These are phyloP conservation scores for Pissodes strobi DNA, from an alignment of 1,140 invertebrate species.

Conservation along the genomic window DNA sequence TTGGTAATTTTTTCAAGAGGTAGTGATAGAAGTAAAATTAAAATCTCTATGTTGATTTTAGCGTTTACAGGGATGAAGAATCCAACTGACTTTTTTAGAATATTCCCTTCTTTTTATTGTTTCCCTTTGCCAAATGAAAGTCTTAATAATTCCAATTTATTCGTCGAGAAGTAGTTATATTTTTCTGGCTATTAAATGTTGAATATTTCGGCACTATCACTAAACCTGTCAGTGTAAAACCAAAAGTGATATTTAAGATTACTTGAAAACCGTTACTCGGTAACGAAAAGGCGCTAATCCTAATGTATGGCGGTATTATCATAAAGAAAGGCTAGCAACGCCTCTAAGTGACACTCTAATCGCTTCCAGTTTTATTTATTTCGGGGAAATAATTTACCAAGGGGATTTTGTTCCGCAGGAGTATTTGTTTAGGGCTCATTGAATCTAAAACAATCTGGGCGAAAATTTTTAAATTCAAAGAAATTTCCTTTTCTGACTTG, in stretches of 20 bases:
- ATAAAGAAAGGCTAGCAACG: constrained; percentile 6
- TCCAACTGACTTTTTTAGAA: no score
- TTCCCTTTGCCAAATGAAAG: no score
- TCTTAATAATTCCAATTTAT: no score
- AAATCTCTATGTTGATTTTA: no score
- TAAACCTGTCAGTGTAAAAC: not conserved
- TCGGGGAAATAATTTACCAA: constrained; percentile 11
- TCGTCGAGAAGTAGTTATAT: no score
- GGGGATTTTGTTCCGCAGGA: not conserved
- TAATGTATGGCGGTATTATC: constrained; percentile 17
- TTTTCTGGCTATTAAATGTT: no score
- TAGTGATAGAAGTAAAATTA: no score
- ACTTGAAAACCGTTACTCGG: not conserved
- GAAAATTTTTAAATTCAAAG: not conserved
- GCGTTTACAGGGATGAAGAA: no score
- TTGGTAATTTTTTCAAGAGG: no score
- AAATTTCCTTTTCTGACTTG: not conserved
- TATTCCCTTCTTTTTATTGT: no score
- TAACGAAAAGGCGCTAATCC: constrained; percentile 16
- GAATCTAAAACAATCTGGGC: not conserved
- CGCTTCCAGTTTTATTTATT: constrained; percentile 21
- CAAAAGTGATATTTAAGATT: constrained; percentile 5
- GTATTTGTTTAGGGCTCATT: constrained; percentile 9
- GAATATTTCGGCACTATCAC: no score
- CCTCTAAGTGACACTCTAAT: constrained; percentile 20